These are phyloP conservation scores for Naja naja DNA, from an alignment of 2,113 vertebrate genomes.

Conservation along the genomic window DNA sequence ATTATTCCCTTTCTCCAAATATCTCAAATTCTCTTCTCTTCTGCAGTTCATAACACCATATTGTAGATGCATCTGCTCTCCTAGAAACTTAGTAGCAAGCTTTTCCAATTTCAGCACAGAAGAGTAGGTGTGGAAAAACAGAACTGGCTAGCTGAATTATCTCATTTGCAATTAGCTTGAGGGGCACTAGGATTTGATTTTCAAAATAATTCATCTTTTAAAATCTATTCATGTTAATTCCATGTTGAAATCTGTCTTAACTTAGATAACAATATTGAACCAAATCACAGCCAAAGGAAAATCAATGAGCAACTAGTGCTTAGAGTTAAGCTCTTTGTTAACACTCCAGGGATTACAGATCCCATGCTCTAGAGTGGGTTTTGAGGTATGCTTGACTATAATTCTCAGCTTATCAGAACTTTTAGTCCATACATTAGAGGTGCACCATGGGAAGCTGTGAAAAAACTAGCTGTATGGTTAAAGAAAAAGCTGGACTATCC, in stretches of 20 bases:
- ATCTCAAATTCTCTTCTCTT: not conserved
- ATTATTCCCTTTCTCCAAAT: not conserved
- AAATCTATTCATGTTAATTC: not conserved
- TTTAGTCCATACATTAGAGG: not conserved
- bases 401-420: not conserved
- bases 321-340: too few relatives aligned
- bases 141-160: not conserved
- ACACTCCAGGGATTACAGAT: not conserved
- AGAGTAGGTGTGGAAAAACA: not conserved
- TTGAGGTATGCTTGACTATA: not conserved
- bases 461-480: not conserved
- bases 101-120: conserved; percentile 1
- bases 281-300: not conserved
- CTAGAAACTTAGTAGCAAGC: not conserved
- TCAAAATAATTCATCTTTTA: not conserved
- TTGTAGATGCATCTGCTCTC: conserved; percentile 11
- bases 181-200: not conserved
- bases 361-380: not conserved
- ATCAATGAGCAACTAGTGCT: not conserved
- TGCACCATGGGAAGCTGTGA: not conserved
- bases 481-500: not conserved
- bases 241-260: not conserved
- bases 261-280: not conserved
- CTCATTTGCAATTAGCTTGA: not conserved
- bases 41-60: not conserved